phyloP scores from a whole-genome alignment of 1,140 invertebrate genomes.

The Pseudomyrmex flavicornis region DNA sequence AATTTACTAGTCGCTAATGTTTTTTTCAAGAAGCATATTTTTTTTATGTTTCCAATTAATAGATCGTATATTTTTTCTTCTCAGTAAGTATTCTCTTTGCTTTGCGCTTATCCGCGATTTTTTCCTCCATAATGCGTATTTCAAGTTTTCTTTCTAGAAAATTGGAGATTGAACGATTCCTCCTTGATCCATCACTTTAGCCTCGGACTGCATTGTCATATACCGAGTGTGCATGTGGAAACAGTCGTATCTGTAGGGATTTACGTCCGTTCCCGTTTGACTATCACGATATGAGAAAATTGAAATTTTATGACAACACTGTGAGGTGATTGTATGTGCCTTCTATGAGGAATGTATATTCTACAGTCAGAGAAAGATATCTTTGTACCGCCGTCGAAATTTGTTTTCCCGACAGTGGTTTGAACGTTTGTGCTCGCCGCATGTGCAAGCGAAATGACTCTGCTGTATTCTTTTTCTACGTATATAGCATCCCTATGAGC shows the following conservation, averaged over 20 bases:
- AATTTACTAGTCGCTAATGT: background rate
- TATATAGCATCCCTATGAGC: constrained; percentile 6
- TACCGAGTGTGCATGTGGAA: constrained; percentile 55
- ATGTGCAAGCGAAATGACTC: constrained; percentile 52
- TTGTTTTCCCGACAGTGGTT: constrained; percentile 42
- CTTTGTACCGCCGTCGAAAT: constrained; percentile 45
- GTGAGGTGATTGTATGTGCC: constrained; percentile 63
- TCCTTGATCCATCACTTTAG: constrained; percentile 44
- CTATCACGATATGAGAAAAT: constrained; percentile 67
- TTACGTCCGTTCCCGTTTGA: constrained; percentile 36
- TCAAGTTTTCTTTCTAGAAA: constrained; percentile 49
- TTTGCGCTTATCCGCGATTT: background rate
- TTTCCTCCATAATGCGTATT: constrained; percentile 46
- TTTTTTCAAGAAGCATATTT: background rate
- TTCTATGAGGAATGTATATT: constrained; percentile 50
- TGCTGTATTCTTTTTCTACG: constrained; percentile 18
- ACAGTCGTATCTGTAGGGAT: constrained; percentile 29
- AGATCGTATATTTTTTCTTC: background rate
- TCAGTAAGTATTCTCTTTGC: constrained; percentile 10
- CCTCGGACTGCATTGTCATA: constrained; percentile 41
- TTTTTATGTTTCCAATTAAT: background rate
- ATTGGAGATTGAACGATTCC: constrained; percentile 68
- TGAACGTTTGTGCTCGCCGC: constrained; percentile 30
- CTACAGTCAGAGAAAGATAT: constrained; percentile 27
- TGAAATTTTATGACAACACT: constrained; percentile 75